phyloP scores from a whole-genome alignment of 2,113 vertebrate genomes.

The Piaya cayana region DNA sequence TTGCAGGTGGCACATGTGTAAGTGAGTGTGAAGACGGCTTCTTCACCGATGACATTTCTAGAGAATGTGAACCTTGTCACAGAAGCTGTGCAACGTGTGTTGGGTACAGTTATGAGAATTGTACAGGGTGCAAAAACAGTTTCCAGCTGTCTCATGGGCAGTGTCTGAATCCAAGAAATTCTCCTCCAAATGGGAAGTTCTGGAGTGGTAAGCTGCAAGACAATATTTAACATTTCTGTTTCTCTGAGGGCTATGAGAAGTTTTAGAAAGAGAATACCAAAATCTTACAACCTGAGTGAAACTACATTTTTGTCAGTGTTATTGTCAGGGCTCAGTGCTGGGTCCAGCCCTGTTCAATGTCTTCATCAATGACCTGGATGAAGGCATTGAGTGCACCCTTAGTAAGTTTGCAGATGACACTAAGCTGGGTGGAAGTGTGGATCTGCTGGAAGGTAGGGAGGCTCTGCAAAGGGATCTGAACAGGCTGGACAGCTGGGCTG shows the following conservation, averaged over 20 bases:
- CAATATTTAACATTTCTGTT: background rate
- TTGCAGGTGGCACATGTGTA: slow-evolving; percentile 75
- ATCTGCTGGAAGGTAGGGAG: too few relatives aligned
- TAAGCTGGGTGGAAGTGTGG: too few relatives aligned
- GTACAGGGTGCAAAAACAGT: slow-evolving; percentile 76
- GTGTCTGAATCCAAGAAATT: slow-evolving; percentile 61
- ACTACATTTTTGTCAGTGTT: background rate
- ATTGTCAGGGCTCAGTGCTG: too few relatives aligned
- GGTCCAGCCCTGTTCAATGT: too few relatives aligned
- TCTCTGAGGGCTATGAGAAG: background rate
- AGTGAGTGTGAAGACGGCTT: slow-evolving; percentile 80
- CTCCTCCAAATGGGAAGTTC: slow-evolving; percentile 54
- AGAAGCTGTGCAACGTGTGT: slow-evolving; percentile 78
- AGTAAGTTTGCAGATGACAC: too few relatives aligned
- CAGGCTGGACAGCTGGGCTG: too few relatives aligned
- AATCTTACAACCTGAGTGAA: background rate
- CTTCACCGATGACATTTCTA: slow-evolving; percentile 72
- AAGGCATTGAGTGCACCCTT: too few relatives aligned
- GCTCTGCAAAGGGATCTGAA: too few relatives aligned
- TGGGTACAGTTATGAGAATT: slow-evolving; percentile 76
- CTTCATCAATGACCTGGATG: too few relatives aligned
- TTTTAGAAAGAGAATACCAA: background rate
- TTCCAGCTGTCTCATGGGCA: slow-evolving; percentile 64
- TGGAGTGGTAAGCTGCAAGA: slow-evolving; percentile 76
- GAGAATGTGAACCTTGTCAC: slow-evolving; percentile 86